Conservation (phyloP, 2,113 vertebrate genomes). For the Trogon surrucura region DNA sequence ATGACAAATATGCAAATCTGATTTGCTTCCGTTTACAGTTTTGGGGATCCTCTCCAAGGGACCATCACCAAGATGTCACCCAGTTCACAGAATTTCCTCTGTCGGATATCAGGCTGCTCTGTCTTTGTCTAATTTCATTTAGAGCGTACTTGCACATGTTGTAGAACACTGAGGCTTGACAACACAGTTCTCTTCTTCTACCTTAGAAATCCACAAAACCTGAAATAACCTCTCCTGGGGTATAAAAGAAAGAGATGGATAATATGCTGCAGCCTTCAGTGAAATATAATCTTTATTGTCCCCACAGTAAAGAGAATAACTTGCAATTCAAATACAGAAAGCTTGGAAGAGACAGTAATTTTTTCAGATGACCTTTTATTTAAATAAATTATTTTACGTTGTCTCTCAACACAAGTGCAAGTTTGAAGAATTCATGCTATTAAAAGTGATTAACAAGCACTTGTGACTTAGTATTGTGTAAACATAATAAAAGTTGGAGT, state of each 20-base stretch:
- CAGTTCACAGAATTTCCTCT: not conserved
- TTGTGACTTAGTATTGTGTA: not conserved
- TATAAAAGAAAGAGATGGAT: not conserved
- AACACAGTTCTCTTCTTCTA: not conserved
- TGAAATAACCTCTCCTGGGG: not conserved
- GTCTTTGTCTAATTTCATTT: not conserved
- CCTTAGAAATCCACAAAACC: not conserved
- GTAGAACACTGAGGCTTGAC: not conserved
- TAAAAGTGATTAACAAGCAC: not conserved
- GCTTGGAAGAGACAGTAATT: not conserved
- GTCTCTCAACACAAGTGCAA: not conserved
- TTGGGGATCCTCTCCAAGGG: not conserved
- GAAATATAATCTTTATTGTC: constrained; percentile 14
- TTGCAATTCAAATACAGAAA: not conserved
- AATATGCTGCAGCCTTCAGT: not conserved
- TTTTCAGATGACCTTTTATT: constrained; percentile 30
- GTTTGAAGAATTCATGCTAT: not conserved
- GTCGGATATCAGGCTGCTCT: not conserved
- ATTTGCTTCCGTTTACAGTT: not conserved
- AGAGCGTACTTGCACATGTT: not conserved
- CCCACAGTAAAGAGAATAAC: not conserved
- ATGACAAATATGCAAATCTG: not conserved
- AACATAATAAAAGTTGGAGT: not conserved
- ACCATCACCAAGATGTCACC: not conserved
- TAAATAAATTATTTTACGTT: constrained; percentile 5